Evolutionary conservation across 2,888 invertebrate species (phyloP).

Genomic region (Aelia acuminata): DNA sequence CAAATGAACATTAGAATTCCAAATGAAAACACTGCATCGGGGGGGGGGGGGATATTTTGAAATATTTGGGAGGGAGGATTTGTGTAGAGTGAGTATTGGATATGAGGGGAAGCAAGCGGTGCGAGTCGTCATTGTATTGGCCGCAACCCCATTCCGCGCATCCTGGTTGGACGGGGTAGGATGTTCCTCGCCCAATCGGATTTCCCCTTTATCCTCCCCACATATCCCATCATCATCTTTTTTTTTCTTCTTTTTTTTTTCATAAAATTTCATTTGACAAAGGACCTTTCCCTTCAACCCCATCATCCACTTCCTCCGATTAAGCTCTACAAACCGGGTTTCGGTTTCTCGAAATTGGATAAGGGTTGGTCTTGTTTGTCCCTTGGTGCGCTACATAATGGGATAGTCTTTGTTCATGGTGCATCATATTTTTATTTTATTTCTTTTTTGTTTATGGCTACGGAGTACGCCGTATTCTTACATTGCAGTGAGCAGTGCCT

Average conservation of each 20-base stretch:
- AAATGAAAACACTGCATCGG: neutral
- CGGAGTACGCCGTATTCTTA: too few species aligned
- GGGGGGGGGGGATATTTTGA: neutral
- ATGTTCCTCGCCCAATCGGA: conserved; percentile 4
- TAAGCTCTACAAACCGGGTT: conserved; percentile 5
- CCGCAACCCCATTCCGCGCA: conserved; percentile 24
- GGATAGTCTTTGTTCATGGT: neutral
- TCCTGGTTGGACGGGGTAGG: neutral
- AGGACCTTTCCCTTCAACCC: neutral
- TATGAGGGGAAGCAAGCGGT: neutral
- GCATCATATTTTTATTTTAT: too few species aligned
- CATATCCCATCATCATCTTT: neutral
- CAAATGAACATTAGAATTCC: neutral
- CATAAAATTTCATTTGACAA: conserved; percentile 33
- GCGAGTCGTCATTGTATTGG: neutral
- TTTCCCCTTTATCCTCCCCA: conserved; percentile 1
- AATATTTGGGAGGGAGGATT: neutral
- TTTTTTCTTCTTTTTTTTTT: neutral
- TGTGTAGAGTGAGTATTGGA: neutral
- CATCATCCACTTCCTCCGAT: conserved; percentile 15
- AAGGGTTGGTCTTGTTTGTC: neutral
- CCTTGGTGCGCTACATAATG: neutral
- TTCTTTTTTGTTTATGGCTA: too few species aligned
- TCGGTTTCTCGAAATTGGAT: neutral
- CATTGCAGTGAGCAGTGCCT: too few species aligned